Evolutionary conservation across 2,888 invertebrate genomes (phyloP), one percentile per base, ranked within the genome.

Genomic region (Abrostola tripartita): DNA sequence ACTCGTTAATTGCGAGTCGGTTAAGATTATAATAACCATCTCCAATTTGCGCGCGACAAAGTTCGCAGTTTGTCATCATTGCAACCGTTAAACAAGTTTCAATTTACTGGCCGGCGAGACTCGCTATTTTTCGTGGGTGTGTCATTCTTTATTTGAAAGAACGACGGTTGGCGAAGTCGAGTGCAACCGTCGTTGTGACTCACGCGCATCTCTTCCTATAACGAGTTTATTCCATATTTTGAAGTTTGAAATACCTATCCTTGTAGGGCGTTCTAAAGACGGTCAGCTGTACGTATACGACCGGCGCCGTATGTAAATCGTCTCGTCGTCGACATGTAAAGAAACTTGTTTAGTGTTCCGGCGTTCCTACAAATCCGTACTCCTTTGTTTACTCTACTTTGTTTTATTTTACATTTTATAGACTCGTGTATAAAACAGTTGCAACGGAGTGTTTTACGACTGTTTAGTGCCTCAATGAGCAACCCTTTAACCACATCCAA

Each of bases 31-130:
- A 66, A 80, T 68, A 59, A 69, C 42, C 37, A 38, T 54, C 11
- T 50, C 36, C 68, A 78, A 74, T 76, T 75, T 77, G 51, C 14
- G 61, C 60, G 36, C 42, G 49, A 56, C 68, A 35, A 60, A 53
- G 62, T 68, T 69, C 42, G 65, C 68, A 64, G 74, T 80, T 74
- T 73, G 68, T 80, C 79, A 78, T 85, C 74, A 73, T 64, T 62
- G 52, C 47, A 80, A 79, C 86, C 85, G 89, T 89, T 90, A 84
- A 87, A 88, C 88, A 73, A 78, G 87, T 85, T 83, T 63, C 78
- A 81, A 85, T 86, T 84, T 80, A 79, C 76, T 71, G 71, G 72
- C 76, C 64, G 68, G 59, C 69, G 12, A 51, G 47, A 65, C 55
- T 64, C 62, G 69, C 67, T 68, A 76, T 79, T 83, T 85, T 83